These are phyloP conservation scores for Epizoanthus ramosus DNA, from an alignment of 92 coral and sea anemone species.

Conservation along the genomic window DNA sequence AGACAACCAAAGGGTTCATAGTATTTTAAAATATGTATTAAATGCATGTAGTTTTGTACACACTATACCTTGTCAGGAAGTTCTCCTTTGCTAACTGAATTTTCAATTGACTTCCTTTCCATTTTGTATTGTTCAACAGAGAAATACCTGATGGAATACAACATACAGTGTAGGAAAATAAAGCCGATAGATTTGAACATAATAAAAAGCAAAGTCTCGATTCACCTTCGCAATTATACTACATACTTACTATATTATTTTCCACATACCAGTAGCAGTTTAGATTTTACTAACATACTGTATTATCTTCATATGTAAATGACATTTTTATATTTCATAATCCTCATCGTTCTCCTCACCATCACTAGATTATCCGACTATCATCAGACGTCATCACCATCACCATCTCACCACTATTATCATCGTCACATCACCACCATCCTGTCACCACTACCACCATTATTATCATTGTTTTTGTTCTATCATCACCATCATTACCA, in stretches of 20 bases:
- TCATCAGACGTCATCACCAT: neutral
- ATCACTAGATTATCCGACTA: too few relatives aligned
- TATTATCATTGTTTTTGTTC: too few relatives aligned
- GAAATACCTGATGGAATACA: constrained; percentile 65
- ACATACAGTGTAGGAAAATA: neutral
- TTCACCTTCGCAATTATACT: too few relatives aligned
- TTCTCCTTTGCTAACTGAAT: constrained; percentile 86
- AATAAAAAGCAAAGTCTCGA: neutral
- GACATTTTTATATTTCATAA: neutral
- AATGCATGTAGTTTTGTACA: neutral
- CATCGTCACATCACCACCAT: too few relatives aligned
- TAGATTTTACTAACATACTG: too few relatives aligned
- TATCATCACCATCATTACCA: neutral
- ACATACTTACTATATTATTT: too few relatives aligned
- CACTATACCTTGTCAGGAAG: constrained; percentile 76
- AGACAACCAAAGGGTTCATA: too few relatives aligned
- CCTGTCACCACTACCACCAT: too few relatives aligned
- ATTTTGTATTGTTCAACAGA: constrained; percentile 73
- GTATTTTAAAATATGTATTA: too few relatives aligned
- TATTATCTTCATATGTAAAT: too few relatives aligned
- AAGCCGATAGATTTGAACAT: neutral
- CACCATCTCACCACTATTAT: neutral
- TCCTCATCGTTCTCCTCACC: neutral
- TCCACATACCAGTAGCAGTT: too few relatives aligned
- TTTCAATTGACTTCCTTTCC: constrained; percentile 86